Conservation (phyloP, 2,888 invertebrate genomes). For the Drosophila fulvimacula region DNA sequence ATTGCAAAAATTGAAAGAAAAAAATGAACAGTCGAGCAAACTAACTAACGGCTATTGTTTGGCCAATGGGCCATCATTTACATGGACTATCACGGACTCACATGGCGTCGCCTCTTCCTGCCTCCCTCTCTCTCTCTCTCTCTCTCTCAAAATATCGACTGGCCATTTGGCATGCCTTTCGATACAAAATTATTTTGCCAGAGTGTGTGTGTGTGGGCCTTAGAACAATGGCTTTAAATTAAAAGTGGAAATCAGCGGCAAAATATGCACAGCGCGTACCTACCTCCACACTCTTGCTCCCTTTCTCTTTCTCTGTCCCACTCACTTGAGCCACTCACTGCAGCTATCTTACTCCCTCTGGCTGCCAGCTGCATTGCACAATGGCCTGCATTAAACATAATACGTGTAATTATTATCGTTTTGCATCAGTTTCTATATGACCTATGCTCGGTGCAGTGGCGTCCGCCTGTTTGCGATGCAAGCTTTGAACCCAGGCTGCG, state of each 20-base stretch:
- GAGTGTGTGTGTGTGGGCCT: slow-evolving; percentile 49
- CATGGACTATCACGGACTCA: slow-evolving; percentile 38
- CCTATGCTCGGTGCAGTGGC: slow-evolving; percentile 38
- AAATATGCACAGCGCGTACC: slow-evolving; percentile 46
- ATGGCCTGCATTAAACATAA: slow-evolving; percentile 69
- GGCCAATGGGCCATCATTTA: slow-evolving; percentile 56
- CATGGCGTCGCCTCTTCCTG: neutral
- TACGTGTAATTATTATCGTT: slow-evolving; percentile 80
- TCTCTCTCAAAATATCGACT: slow-evolving; percentile 45
- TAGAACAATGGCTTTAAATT: slow-evolving; percentile 77
- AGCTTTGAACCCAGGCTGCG: no score
- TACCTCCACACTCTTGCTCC: neutral
- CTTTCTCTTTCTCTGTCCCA: neutral
- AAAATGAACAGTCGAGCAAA: slow-evolving; percentile 47
- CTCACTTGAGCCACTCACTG: neutral
- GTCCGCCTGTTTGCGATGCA: slow-evolving; percentile 1
- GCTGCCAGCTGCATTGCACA: slow-evolving; percentile 21
- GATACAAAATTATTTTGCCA: slow-evolving; percentile 38
- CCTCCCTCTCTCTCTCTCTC: neutral
- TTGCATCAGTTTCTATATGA: slow-evolving; percentile 60
- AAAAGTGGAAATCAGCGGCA: slow-evolving; percentile 72
- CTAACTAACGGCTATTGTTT: slow-evolving; percentile 75
- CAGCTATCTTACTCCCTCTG: neutral
- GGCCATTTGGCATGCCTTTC: slow-evolving; percentile 40
- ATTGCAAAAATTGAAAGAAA: slow-evolving; percentile 24